These are phyloP conservation scores for Leptoclinus maculatus DNA, from an alignment of 2,797 vertebrate species.

Conservation along the genomic window DNA sequence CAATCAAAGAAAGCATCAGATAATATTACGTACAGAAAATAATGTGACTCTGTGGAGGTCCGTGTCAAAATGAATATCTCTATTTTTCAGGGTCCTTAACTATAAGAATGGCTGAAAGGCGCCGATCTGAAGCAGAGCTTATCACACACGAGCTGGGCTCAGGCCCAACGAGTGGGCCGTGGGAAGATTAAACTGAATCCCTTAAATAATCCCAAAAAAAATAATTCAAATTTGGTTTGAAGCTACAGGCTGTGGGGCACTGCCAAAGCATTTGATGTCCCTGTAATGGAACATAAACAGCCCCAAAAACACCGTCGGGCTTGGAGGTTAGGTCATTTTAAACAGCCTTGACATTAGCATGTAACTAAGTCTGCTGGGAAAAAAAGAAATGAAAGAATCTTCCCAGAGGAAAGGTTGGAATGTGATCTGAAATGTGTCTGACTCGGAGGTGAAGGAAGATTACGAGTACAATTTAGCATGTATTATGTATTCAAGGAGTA, in stretches of 20 bases:
- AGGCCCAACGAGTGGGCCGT: constrained; percentile 48
- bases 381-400: background rate
- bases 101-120: constrained; percentile 36
- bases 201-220: constrained; percentile 46
- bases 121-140: constrained; percentile 6
- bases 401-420: background rate
- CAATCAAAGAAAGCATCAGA: background rate
- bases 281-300: constrained; percentile 41
- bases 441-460: background rate
- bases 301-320: constrained; percentile 30
- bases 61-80: constrained; percentile 18
- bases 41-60: background rate
- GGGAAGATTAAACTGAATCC: constrained; percentile 64
- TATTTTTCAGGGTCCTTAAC: constrained; percentile 32
- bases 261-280: constrained; percentile 47
- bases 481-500: background rate
- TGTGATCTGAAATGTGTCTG: constrained; percentile 7
- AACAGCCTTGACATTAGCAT: constrained; percentile 15
- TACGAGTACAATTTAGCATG: background rate
- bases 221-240: constrained; percentile 51
- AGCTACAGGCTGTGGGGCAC: constrained; percentile 27
- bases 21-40: background rate
- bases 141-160: constrained; percentile 47
- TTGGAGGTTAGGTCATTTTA: constrained; percentile 32
- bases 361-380: background rate